Evolutionary conservation across 2,888 invertebrate genomes (phyloP).

Genomic region (Apodemia mormo): DNA sequence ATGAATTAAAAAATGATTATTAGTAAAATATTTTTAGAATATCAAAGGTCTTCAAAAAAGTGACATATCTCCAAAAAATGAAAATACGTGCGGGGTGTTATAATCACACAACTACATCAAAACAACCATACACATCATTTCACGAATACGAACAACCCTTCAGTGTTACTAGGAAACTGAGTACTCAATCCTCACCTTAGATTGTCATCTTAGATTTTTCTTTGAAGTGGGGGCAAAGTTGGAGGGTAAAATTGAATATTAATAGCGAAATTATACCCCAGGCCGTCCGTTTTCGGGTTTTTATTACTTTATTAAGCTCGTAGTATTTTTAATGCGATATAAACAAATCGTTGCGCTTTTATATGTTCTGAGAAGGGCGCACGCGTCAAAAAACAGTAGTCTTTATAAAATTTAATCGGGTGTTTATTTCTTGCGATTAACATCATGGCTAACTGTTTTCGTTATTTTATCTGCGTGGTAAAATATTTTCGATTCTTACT

Average conservation of each 20-base stretch:
- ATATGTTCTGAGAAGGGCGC: conserved; percentile 67
- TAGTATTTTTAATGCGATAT: conserved; percentile 72
- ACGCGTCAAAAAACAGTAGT: conserved; percentile 80
- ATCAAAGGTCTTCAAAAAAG: conserved; percentile 22
- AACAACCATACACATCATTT: conserved; percentile 35
- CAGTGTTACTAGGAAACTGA: conserved; percentile 62
- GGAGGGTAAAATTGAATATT: conserved; percentile 79
- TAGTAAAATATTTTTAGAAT: background rate
- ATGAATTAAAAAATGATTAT: too few relatives aligned
- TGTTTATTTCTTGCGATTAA: conserved; percentile 50
- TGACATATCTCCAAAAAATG: conserved; percentile 20
- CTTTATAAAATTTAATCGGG: conserved; percentile 74
- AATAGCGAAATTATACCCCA: conserved; percentile 77
- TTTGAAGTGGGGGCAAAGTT: conserved; percentile 70
- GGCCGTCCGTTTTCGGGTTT: conserved; percentile 59
- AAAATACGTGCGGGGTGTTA: conserved; percentile 40
- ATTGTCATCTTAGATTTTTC: conserved; percentile 76
- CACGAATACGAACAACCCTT: conserved; percentile 50
- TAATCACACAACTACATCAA: conserved; percentile 43
- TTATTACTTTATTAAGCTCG: conserved; percentile 77
- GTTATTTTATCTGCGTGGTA: conserved; percentile 51
- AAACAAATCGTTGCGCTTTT: conserved; percentile 73
- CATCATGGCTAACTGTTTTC: too few relatives aligned
- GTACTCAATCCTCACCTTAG: conserved; percentile 63
- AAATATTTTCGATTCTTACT: background rate